These are phyloP conservation scores for Serripes groenlandicus DNA, from an alignment of 2,888 invertebrate genomes.

Conservation along the genomic window DNA sequence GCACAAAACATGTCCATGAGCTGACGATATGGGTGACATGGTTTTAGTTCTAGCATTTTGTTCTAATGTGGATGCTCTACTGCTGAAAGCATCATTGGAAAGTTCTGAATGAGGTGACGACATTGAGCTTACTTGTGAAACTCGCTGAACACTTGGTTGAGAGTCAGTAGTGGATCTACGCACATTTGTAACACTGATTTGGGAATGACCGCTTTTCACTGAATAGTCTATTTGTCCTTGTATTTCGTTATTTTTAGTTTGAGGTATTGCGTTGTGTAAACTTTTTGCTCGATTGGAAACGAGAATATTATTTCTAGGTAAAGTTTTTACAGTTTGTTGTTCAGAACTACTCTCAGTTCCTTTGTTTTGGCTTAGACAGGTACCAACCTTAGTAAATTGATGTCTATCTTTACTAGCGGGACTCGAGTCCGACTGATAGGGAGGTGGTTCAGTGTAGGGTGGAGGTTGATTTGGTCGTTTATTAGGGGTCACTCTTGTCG, in stretches of 20 bases:
- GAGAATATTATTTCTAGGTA: constrained; percentile 1
- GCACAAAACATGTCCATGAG: constrained; percentile 45
- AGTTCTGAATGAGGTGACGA: not conserved
- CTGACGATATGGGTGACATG: constrained; percentile 27
- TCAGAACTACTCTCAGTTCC: not conserved
- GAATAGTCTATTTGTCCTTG: constrained; percentile 7
- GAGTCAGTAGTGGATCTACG: no score
- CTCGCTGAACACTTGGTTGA: constrained; percentile 4
- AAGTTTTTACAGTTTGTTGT: constrained; percentile 8
- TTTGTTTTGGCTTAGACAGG: not conserved
- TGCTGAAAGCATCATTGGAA: constrained; percentile 53
- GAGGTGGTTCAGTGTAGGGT: constrained; percentile 66
- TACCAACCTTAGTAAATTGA: constrained; percentile 61
- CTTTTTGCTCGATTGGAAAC: constrained; percentile 11
- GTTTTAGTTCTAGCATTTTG: constrained; percentile 33
- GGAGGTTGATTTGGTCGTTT: constrained; percentile 57
- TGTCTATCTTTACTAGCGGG: constrained; percentile 66
- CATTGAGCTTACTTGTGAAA: constrained; percentile 7
- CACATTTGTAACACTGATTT: not conserved
- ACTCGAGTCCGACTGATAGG: constrained; percentile 67
- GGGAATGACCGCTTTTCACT: constrained; percentile 13
- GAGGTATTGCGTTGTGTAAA: constrained; percentile 18
- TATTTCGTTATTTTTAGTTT: not conserved
- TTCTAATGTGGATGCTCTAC: constrained; percentile 56
- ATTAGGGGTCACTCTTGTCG: constrained; percentile 34